Conservation (phyloP, 2,888 invertebrate species). For the Euplagia quadripunctaria region DNA sequence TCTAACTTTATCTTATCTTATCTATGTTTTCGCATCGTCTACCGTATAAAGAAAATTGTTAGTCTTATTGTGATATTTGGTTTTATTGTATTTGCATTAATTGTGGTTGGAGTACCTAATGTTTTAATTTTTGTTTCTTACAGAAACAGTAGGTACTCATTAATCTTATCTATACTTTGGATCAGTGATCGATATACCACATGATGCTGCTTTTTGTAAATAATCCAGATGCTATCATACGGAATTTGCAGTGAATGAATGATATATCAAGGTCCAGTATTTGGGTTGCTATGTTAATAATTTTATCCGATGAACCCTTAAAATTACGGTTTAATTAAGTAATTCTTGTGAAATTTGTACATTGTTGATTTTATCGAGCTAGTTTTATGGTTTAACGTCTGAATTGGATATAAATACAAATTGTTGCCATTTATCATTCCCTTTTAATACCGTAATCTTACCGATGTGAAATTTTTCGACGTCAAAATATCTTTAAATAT, state of each 20-base stretch:
- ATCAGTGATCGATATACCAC: conserved; percentile 67
- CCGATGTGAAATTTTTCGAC: conserved; percentile 41
- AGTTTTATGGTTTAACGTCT: conserved; percentile 39
- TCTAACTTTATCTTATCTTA: no score
- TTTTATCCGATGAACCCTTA: conserved; percentile 72
- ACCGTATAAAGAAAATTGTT: no score
- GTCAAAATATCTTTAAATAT: conserved; percentile 44
- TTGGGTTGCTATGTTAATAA: conserved; percentile 78
- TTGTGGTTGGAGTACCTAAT: no score
- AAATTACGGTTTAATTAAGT: conserved; percentile 71
- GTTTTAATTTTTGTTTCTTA: no score
- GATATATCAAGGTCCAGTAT: conserved; percentile 82
- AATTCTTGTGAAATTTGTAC: conserved; percentile 60
- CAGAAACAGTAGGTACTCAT: no score
- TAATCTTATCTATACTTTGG: conserved; percentile 33
- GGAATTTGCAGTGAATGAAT: conserved; percentile 60
- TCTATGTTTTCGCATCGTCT: no score
- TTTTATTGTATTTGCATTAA: no score
- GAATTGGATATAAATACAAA: conserved; percentile 62
- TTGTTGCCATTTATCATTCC: conserved; percentile 61
- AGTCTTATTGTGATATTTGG: no score
- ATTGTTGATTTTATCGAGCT: conserved; percentile 56
- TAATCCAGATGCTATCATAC: conserved; percentile 68
- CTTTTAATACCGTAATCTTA: conserved; percentile 64
- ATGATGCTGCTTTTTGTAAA: conserved; percentile 72